Evolutionary conservation across 2,113 vertebrate species (phyloP).

Genomic region (Chaenogobius annularis): DNA sequence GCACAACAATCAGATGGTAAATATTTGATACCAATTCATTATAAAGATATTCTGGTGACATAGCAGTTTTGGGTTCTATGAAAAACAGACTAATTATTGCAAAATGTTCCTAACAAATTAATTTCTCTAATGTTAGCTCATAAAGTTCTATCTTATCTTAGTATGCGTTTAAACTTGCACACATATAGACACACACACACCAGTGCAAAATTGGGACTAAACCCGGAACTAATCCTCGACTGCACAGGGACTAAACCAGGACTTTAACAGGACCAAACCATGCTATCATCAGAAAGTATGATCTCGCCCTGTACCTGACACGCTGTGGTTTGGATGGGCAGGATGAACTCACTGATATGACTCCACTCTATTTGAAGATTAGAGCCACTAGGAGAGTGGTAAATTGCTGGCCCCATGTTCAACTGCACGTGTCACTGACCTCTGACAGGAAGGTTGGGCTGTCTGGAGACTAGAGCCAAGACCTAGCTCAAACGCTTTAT

Average conservation of each 20-base stretch:
- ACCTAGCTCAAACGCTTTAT: not conserved
- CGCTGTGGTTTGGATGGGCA: not conserved
- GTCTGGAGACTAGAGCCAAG: not conserved
- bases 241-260: not conserved
- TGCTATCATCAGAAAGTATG: not conserved
- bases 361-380: not conserved
- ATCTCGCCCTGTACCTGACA: not conserved
- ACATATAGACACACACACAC: not conserved
- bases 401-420: not conserved
- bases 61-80: not conserved
- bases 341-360: not conserved
- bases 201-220: not conserved
- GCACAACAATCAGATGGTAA: conserved; percentile 9
- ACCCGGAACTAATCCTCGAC: not conserved
- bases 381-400: not conserved
- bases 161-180: too few relatives aligned
- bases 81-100: too few relatives aligned
- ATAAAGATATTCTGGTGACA: not conserved
- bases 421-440: not conserved
- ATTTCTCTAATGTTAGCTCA: too few relatives aligned
- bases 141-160: too few relatives aligned
- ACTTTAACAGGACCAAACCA: too few relatives aligned
- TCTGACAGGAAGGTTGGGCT: not conserved
- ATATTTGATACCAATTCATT: not conserved
- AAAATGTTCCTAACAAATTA: too few relatives aligned